These are phyloP conservation scores for Bufo gargarizans DNA, from an alignment of 2,113 vertebrate genomes.

Conservation along the genomic window DNA sequence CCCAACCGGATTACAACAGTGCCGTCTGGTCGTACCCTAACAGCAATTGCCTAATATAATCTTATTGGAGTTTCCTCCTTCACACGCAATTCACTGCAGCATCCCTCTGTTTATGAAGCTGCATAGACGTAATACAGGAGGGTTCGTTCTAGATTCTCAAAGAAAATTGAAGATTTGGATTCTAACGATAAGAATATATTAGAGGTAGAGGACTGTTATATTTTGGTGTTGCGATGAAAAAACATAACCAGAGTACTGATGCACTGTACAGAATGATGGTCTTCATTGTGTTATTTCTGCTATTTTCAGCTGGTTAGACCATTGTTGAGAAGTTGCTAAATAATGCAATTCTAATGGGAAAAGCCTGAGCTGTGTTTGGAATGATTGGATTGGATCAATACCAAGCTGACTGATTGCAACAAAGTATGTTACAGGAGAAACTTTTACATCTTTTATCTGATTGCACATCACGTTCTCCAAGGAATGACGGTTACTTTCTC, in stretches of 20 bases:
- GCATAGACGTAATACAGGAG: too few species aligned
- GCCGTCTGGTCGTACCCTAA: too few species aligned
- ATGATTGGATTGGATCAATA: slow-evolving; percentile 21
- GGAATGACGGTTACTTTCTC: background rate
- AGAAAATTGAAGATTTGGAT: too few species aligned
- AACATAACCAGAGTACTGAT: background rate
- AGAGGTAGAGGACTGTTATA: too few species aligned
- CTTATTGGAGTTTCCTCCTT: too few species aligned
- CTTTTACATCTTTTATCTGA: background rate
- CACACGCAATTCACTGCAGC: too few species aligned
- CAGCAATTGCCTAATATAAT: too few species aligned
- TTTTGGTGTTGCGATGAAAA: too few species aligned
- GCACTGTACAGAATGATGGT: background rate
- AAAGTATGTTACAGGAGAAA: background rate
- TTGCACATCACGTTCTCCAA: background rate
- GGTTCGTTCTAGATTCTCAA: too few species aligned
- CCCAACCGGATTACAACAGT: too few species aligned
- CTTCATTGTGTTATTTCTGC: background rate
- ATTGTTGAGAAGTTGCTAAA: background rate
- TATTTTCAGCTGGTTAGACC: background rate
- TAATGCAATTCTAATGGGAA: slow-evolving; percentile 1
- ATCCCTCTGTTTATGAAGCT: too few species aligned
- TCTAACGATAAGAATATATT: too few species aligned
- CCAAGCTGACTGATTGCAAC: background rate
- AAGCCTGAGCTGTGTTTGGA: background rate